Evolutionary conservation across 2,113 vertebrate species (phyloP).

Genomic region (Phrynosoma platyrhinos): DNA sequence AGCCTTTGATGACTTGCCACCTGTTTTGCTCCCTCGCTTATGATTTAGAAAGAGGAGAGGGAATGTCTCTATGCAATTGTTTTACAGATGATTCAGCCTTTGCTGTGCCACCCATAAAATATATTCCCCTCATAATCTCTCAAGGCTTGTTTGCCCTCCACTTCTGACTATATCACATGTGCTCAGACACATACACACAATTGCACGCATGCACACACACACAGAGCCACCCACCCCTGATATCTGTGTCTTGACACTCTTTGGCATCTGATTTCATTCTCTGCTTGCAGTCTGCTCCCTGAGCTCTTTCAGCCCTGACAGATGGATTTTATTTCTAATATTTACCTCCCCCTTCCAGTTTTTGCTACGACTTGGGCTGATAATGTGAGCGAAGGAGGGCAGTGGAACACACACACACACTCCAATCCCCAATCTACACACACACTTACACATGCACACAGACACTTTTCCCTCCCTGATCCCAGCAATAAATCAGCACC

Average conservation of each 20-base stretch:
- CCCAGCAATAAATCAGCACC: constrained; percentile 9
- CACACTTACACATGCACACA: no score
- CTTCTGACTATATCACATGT: constrained; percentile 35
- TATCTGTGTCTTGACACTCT: constrained; percentile 41
- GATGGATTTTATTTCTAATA: background rate
- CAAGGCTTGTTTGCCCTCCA: constrained; percentile 39
- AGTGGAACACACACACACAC: background rate
- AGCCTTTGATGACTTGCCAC: background rate
- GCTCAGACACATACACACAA: background rate
- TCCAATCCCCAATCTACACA: background rate
- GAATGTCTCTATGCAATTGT: constrained; percentile 36
- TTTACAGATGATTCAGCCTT: constrained; percentile 50
- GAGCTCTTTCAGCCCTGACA: background rate
- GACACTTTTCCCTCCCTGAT: no score
- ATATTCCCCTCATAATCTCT: constrained; percentile 57
- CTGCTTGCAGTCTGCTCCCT: constrained; percentile 59
- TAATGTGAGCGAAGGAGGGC: constrained; percentile 23
- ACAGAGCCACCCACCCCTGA: constrained; percentile 15
- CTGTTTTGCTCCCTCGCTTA: background rate
- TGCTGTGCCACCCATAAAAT: constrained; percentile 58
- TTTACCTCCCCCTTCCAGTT: background rate
- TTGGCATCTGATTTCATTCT: constrained; percentile 61
- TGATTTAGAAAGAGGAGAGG: background rate
- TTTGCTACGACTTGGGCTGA: constrained; percentile 27
- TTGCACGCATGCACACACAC: fast-evolving